Percentiles rank a stretch among this genome's conserved stretches.
phyloP scores from a whole-genome alignment of 2,113 vertebrate genomes.

The Nanorana parkeri region DNA sequence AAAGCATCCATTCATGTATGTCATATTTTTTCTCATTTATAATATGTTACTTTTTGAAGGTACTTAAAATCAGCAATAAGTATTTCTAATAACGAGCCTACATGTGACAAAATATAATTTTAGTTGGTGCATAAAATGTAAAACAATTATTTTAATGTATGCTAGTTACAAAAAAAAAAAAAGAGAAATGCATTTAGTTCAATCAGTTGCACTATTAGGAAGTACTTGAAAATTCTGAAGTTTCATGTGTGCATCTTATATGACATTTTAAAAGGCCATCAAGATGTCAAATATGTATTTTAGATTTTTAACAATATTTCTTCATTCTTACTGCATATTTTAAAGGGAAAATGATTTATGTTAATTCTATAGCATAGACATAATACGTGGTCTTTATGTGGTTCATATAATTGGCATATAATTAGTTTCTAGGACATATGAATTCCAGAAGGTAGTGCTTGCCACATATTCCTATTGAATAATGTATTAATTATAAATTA shows the following conservation, averaged over 20 bases:
- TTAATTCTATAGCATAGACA: not conserved
- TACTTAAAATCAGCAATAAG: no score
- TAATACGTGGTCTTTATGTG: no score
- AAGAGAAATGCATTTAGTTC: not conserved
- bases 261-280: constrained; percentile 36
- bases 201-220: not conserved
- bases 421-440: no score
- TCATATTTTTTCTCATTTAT: constrained; percentile 62
- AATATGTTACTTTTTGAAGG: constrained; percentile 49
- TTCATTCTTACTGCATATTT: not conserved
- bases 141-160: not conserved
- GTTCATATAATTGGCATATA: not conserved
- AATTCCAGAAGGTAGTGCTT: no score
- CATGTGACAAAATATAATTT: constrained; percentile 7
- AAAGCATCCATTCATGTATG: constrained; percentile 62
- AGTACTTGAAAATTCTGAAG: not conserved
- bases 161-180: no score
- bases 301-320: not conserved
- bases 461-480: no score
- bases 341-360: not conserved
- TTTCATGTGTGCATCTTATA: not conserved
- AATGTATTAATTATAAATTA: no score
- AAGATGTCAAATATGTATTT: constrained; percentile 17
- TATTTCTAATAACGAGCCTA: not conserved
- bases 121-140: not conserved